These are phyloP conservation scores for Hypocryptadius cinnamomeus DNA, from an alignment of 2,113 vertebrate genomes.

Conservation along the genomic window DNA sequence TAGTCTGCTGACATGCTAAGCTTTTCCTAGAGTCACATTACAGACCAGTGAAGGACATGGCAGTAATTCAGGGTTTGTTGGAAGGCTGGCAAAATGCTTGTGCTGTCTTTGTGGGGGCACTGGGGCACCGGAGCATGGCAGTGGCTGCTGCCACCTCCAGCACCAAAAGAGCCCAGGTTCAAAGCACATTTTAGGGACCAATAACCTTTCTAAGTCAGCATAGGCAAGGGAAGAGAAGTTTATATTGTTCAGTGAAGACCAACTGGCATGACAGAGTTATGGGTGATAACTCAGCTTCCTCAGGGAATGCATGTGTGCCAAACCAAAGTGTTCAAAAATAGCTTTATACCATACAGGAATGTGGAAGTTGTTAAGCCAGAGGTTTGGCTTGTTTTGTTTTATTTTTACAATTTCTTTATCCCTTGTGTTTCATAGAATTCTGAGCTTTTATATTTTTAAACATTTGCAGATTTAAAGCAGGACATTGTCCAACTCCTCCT, in stretches of 20 bases:
- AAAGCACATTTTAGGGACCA: background rate
- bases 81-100: background rate
- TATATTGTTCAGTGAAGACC: background rate
- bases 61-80: slow-evolving; percentile 27
- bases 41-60: slow-evolving; percentile 39
- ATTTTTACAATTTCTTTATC: background rate
- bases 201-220: background rate
- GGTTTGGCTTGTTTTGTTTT: background rate
- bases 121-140: background rate
- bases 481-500: background rate
- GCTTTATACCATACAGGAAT: background rate
- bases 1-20: slow-evolving; percentile 37
- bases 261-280: background rate
- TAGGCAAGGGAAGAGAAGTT: background rate
- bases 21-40: slow-evolving; percentile 53
- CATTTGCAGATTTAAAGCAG: background rate
- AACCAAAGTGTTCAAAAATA: background rate
- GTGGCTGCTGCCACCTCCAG: background rate
- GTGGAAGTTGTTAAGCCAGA: background rate
- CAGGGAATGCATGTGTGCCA: background rate
- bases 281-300: background rate
- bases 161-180: background rate
- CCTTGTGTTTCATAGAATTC: background rate
- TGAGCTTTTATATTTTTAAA: background rate
- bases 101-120: background rate